Evolutionary conservation across 2,888 invertebrate species (phyloP), one percentile per base, ranked within the genome.

Genomic region (Adelphocoris suturalis): DNA sequence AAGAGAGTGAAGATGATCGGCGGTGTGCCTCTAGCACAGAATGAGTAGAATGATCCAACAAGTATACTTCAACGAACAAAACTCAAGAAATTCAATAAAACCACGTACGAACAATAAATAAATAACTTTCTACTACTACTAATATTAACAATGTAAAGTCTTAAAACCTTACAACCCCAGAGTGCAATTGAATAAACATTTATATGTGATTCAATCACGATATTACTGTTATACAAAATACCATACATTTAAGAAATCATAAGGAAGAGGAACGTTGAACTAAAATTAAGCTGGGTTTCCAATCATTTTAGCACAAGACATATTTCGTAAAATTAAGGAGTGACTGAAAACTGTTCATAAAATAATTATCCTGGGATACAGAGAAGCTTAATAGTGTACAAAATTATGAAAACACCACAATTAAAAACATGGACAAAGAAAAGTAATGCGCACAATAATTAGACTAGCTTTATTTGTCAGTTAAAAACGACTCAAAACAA

Each of bases 81-180:
- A 68, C 23, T 23, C 37, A 52, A 2, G 11, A 68, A 68, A 68
- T 23, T 68, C n/a, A 68, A 68, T 68, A 68, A 23, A 12, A 68
- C 57, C 16, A 68, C 23, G 19, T 9, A 16, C 37, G 19, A 61
- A 61, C 61, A 68, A 68, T 68, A 68, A 68, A 68, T 68, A 23
- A 68, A 61, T 61, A 61, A 19, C 19, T 68, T 23, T 23, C 23
- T 3, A 23, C 52, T 52, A 23, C n/a, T 23, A 68, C 23, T 68
- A 68, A 2, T 68, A 68, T 68, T 27, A 68, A 68, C 68, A 68
- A 68, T 68, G 68, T 68, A 68, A 68, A 68, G 68, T 23, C 23
- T 68, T 23, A 19, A 9, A 68, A 68, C 68, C 23, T 68, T 68
- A 68, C 68, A 23, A 68, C 23, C 68, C 68, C 23, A 68, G 4